Base-by-base conservation (phyloP, 2,797 vertebrate genomes). In the Tamandua tetradactyla region DNA sequence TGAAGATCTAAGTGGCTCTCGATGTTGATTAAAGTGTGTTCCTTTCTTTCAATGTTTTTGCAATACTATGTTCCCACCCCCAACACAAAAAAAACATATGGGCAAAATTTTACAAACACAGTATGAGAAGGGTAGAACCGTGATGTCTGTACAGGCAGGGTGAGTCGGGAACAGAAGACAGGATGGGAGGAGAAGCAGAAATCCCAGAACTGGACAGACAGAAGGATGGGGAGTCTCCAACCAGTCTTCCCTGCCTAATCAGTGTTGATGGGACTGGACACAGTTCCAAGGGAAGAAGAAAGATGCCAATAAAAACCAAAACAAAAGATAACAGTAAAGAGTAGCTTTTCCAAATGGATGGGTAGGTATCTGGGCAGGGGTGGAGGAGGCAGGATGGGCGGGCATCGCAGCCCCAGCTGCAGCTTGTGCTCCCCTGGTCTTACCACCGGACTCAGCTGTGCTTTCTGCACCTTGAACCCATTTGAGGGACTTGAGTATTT, bases 251-350 rank as follows among this genome's bases (percentile, higher is more conserved):
- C 44, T 42, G 62, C 32, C 47, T 86, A 52, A 23, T 62, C 47
- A 49, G 71, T 93, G 87, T 94, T 93, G 88, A 7, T 95, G 88
- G 90, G 59, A 93, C 88, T 86, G 87, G 92, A 96, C 57, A 91
- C 37, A 90, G 87, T 96, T 97, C 86, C 97, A 90, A 94, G 68
- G 32, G 25, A 89, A 74, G 64, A 88, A 88, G 86, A 82, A 81
- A 93, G 62, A 64, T 57, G 44, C 44, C 40, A 35, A 44, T 59
- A 80, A 89, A 95, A 87, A 62, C 13, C 35, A 64, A 83, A 90
- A 27, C 35, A 62, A 79, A 92, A 91, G 25, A 64, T 71, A 27
- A 81, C 92, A 82, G 72, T 74, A 92, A 92, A 79, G 47, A 66
- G 62, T 37, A 86, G 64, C 30, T 87, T 94, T 88, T 76, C 93